These are phyloP conservation scores for Listronotus oregonensis DNA, from an alignment of 1,140 invertebrate genomes.

Conservation along the genomic window DNA sequence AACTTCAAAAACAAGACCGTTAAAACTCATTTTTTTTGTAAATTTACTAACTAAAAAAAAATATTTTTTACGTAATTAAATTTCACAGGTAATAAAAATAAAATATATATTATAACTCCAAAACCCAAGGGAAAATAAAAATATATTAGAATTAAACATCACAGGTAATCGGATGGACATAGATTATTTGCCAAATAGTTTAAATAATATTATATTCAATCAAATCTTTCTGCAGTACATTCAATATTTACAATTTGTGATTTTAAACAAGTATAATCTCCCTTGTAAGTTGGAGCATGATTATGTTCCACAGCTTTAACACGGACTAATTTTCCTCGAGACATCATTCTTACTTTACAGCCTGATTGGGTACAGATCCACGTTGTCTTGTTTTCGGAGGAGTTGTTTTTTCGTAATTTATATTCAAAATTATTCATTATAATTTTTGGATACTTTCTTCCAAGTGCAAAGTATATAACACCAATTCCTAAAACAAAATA, in stretches of 20 bases:
- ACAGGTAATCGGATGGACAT: no score
- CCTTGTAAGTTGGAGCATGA: constrained; percentile 10
- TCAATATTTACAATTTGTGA: constrained; percentile 11
- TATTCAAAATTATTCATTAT: constrained; percentile 21
- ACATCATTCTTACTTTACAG: constrained; percentile 25
- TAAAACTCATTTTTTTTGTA: no score
- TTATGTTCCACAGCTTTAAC: constrained; percentile 21
- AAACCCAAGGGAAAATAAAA: no score
- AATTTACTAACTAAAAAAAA: no score
- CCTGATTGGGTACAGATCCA: constrained; percentile 23
- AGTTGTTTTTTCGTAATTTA: constrained; percentile 13
- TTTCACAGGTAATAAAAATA: no score
- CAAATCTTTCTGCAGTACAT: constrained; percentile 6
- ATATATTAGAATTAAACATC: no score
- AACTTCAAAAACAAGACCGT: no score
- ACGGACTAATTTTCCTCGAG: constrained; percentile 9
- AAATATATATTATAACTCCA: no score
- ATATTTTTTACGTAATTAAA: no score
- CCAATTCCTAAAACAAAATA: constrained; percentile 1
- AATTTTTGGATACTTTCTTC: constrained; percentile 17
- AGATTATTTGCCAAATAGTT: no score
- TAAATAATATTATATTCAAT: not conserved
- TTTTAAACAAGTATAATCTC: constrained; percentile 9
- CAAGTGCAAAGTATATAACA: constrained; percentile 5
- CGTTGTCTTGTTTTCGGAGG: constrained; percentile 11